Conservation (phyloP, 2,113 vertebrate genomes). For the Pelodiscus sinensis region DNA sequence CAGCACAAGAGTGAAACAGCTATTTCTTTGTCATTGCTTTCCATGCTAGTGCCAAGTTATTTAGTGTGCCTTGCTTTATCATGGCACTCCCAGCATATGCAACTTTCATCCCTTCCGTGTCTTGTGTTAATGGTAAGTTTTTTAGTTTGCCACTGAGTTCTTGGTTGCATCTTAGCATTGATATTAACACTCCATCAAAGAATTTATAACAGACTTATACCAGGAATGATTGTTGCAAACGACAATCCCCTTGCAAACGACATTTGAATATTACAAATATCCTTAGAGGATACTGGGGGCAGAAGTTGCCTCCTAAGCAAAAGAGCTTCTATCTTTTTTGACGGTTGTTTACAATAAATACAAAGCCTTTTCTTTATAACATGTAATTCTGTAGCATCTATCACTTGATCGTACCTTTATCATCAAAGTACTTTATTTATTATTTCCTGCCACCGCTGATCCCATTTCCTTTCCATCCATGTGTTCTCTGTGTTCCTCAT, state of each 20-base stretch:
- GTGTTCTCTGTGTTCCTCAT: slow-evolving; percentile 54
- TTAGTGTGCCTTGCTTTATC: fast-evolving
- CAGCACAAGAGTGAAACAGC: neutral
- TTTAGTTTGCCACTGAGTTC: slow-evolving; percentile 22
- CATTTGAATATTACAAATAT: neutral
- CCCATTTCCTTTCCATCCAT: slow-evolving; percentile 36
- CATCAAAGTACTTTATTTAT: slow-evolving; percentile 48
- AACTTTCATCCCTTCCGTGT: neutral
- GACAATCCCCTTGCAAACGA: neutral
- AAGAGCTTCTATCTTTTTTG: neutral
- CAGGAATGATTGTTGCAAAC: neutral
- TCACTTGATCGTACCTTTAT: slow-evolving; percentile 37
- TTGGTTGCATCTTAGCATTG: neutral
- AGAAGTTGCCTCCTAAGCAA: neutral
- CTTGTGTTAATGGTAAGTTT: neutral
- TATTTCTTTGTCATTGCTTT: slow-evolving; percentile 14
- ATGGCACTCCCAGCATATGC: neutral
- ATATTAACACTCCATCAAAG: slow-evolving; percentile 16
- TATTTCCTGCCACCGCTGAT: slow-evolving; percentile 65
- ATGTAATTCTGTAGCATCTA: slow-evolving; percentile 43
- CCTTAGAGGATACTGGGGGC: neutral
- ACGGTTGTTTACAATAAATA: slow-evolving; percentile 41
- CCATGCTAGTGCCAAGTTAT: slow-evolving; percentile 13
- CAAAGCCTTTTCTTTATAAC: neutral
- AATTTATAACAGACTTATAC: neutral